Conservation (phyloP, 2,797 vertebrate genomes). For the Pitangus sulphuratus region DNA sequence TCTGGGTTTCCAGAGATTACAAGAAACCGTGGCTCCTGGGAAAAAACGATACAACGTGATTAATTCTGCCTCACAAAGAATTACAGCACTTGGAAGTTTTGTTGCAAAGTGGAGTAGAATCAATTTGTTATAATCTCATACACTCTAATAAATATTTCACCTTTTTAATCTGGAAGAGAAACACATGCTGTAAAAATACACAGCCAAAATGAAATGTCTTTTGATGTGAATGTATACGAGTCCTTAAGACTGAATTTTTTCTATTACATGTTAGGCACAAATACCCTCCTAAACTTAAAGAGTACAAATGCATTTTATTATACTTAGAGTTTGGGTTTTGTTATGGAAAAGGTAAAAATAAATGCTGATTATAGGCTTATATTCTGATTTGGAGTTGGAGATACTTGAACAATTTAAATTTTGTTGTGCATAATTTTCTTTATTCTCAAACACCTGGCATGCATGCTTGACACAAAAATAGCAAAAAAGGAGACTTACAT, state of each 20-base stretch:
- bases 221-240: background rate
- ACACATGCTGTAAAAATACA: background rate
- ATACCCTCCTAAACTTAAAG: background rate
- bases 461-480: background rate
- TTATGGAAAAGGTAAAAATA: background rate
- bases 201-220: background rate
- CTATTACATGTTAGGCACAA: background rate
- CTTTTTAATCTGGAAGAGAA: slow-evolving; percentile 10
- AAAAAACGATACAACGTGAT: background rate
- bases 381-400: background rate
- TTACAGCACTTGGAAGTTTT: background rate
- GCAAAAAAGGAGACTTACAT: background rate
- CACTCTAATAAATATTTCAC: slow-evolving; percentile 28
- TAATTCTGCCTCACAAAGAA: slow-evolving; percentile 34
- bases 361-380: background rate
- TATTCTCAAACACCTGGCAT: background rate
- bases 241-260: background rate
- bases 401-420: background rate
- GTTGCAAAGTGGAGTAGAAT: background rate
- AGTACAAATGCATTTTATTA: background rate
- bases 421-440: background rate
- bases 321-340: background rate
- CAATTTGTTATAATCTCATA: slow-evolving; percentile 18
- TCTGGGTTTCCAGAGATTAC: background rate
- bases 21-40: background rate